phyloP scores from a whole-genome alignment of 1,140 invertebrate genomes.

The Drosophila truncata region DNA sequence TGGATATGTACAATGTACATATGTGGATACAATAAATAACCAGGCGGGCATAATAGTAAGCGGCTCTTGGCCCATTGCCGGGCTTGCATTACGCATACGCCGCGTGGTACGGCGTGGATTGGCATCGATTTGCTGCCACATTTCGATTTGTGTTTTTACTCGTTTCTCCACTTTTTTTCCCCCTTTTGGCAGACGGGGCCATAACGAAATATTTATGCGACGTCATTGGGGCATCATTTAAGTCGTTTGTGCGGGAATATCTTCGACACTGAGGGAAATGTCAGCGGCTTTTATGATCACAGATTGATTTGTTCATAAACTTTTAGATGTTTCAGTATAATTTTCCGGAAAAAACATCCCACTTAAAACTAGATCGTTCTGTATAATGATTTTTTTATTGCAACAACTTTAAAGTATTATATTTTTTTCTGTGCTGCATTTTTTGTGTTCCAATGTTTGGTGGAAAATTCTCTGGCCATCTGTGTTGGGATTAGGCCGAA shows the following conservation, averaged over 20 bases:
- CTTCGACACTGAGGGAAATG: slow-evolving; percentile 12
- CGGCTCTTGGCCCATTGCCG: slow-evolving; percentile 44
- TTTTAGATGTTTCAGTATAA: too few relatives aligned
- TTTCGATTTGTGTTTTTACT: slow-evolving; percentile 45
- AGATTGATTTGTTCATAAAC: too few relatives aligned
- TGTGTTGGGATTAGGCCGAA: slow-evolving; percentile 68
- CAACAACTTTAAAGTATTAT: background rate
- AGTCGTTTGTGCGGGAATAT: slow-evolving; percentile 53
- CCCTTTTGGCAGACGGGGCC: slow-evolving; percentile 28
- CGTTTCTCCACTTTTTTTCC: background rate
- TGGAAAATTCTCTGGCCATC: slow-evolving; percentile 69
- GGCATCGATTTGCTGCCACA: slow-evolving; percentile 71
- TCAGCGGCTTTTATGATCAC: background rate
- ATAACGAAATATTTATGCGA: slow-evolving; percentile 79
- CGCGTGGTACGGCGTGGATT: slow-evolving; percentile 30
- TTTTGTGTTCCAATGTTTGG: background rate
- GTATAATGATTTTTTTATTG: background rate
- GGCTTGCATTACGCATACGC: slow-evolving; percentile 70
- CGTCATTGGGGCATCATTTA: slow-evolving; percentile 81
- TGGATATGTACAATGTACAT: slow-evolving; percentile 2
- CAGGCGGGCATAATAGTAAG: slow-evolving; percentile 56
- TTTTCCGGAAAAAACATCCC: background rate
- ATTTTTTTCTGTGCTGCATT: background rate
- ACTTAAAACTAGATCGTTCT: background rate
- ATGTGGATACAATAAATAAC: slow-evolving; percentile 50